These are phyloP conservation scores for Takifugu ocellatus DNA, from an alignment of 2,797 vertebrate species.

Conservation along the genomic window DNA sequence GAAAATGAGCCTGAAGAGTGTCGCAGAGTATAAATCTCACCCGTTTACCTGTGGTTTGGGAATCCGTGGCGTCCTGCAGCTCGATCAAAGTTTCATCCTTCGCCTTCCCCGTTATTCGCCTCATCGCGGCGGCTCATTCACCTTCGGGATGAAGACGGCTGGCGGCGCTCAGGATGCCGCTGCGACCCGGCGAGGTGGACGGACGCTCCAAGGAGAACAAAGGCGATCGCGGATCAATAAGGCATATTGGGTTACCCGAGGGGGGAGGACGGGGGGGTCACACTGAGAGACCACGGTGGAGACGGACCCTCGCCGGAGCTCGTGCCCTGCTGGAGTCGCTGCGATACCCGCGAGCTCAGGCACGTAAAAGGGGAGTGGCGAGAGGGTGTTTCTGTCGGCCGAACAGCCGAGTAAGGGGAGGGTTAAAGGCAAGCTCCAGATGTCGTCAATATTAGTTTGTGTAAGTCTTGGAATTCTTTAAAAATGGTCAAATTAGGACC, in stretches of 20 bases:
- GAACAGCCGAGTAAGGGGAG: too few species aligned
- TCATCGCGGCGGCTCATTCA: slow-evolving; percentile 61
- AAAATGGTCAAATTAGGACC: too few species aligned
- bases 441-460: too few species aligned
- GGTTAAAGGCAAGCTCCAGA: too few species aligned
- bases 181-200: slow-evolving; percentile 4
- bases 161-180: slow-evolving; percentile 13
- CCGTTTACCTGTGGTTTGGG: slow-evolving; percentile 64
- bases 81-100: slow-evolving; percentile 79
- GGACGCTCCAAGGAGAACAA: slow-evolving; percentile 7
- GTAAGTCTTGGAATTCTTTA: too few species aligned
- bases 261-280: neutral
- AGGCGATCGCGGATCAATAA: neutral
- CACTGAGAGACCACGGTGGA: neutral
- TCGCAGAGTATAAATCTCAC: neutral
- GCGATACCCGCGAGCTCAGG: slow-evolving; percentile 5
- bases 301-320: slow-evolving; percentile 6
- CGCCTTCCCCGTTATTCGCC: slow-evolving; percentile 72
- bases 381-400: too few species aligned
- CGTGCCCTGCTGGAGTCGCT: slow-evolving; percentile 14
- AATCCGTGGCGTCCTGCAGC: slow-evolving; percentile 64
- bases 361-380: slow-evolving; percentile 54
- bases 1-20: too few species aligned
- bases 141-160: slow-evolving; percentile 4
- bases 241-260: slow-evolving; percentile 7